These are phyloP conservation scores for Leptosomus discolor DNA, from an alignment of 2,113 vertebrate species.

Conservation along the genomic window DNA sequence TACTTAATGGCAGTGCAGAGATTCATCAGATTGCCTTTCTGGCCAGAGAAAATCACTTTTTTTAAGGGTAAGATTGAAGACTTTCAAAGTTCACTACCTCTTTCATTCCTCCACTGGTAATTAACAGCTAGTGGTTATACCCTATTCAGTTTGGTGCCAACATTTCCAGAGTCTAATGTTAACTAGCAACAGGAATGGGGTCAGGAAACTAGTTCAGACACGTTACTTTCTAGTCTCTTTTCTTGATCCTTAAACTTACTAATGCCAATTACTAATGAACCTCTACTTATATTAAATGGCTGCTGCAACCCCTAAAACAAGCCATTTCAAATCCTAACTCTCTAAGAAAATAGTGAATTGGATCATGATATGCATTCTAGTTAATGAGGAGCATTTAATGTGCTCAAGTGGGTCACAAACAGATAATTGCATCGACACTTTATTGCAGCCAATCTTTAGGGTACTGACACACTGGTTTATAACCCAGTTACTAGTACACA, in stretches of 20 bases:
- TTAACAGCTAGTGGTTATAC: conserved; percentile 41
- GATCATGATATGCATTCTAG: background rate
- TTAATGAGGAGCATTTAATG: background rate
- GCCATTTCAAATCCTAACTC: background rate
- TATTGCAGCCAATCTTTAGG: background rate
- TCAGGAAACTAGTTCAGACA: conserved; percentile 59
- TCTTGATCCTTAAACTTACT: conserved; percentile 15
- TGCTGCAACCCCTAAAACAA: conserved; percentile 36
- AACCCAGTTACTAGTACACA: background rate
- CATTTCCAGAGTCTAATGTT: conserved; percentile 33
- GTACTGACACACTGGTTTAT: background rate
- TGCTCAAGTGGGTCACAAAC: background rate
- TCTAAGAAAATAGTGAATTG: conserved; percentile 34
- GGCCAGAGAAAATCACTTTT: background rate
- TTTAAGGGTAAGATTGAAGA: conserved; percentile 24
- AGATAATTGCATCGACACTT: background rate
- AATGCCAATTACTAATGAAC: conserved; percentile 56
- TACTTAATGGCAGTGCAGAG: background rate
- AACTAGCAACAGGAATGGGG: conserved; percentile 54
- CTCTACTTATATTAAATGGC: conserved; percentile 16
- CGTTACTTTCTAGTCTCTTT: conserved; percentile 45
- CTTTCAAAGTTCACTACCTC: background rate
- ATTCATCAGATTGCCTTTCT: background rate
- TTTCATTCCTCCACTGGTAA: conserved; percentile 15
- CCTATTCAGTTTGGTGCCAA: conserved; percentile 22